Percentiles rank a stretch among this genome's conserved stretches.
These are phyloP conservation scores for Venturia canescens DNA, from an alignment of 1,140 invertebrate genomes.

Conservation along the genomic window DNA sequence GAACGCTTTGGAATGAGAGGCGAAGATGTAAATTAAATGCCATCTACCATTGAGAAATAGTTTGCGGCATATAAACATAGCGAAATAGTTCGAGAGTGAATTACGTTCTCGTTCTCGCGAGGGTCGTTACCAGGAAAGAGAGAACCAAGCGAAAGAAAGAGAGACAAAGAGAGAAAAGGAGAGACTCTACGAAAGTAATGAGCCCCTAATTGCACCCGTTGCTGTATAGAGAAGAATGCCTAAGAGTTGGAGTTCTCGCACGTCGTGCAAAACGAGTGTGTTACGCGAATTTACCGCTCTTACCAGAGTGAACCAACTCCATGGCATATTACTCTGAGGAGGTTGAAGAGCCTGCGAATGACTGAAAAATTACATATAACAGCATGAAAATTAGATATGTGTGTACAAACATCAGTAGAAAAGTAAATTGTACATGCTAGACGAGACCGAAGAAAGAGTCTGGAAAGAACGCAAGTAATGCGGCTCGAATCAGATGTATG, in stretches of 20 bases:
- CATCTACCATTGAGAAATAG: conserved; percentile 57
- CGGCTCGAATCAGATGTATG: background rate
- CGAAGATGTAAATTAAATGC: conserved; percentile 55
- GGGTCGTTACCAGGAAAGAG: conserved; percentile 57
- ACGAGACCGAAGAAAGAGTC: background rate
- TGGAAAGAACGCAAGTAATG: background rate
- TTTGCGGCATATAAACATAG: conserved; percentile 57
- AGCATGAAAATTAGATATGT: background rate
- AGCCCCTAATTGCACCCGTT: conserved; percentile 55
- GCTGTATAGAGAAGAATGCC: conserved; percentile 2
- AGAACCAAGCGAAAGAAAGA: conserved; percentile 33
- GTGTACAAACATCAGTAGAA: conserved; percentile 28
- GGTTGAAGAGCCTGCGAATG: conserved; percentile 23
- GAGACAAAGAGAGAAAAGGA: conserved; percentile 40
- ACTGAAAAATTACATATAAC: conserved; percentile 16
- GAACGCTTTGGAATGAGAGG: conserved; percentile 13
- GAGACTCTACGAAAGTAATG: conserved; percentile 54
- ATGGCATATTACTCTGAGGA: conserved; percentile 26
- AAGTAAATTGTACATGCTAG: background rate
- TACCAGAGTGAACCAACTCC: conserved; percentile 15
- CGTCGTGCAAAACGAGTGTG: conserved; percentile 7
- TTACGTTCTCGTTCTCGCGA: conserved; percentile 59
- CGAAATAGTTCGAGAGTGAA: conserved; percentile 57
- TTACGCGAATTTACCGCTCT: conserved; percentile 50
- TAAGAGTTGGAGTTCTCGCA: conserved; percentile 9